phyloP scores from a whole-genome alignment of 1,140 invertebrate genomes.

The Pachyrhynchus sulphureomaculatus region DNA sequence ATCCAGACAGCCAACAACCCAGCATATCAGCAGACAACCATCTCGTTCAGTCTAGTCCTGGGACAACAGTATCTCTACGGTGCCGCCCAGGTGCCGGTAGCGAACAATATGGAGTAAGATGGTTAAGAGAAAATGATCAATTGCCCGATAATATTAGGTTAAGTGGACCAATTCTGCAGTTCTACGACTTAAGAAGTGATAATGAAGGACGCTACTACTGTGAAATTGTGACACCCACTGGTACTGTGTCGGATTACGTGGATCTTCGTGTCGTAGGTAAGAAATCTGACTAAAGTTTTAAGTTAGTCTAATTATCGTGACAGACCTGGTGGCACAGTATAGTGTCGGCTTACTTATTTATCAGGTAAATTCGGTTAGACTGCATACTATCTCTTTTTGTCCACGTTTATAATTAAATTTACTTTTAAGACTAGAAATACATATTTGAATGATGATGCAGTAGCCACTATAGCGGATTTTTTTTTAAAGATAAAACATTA shows the following conservation, averaged over 20 bases:
- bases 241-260: conserved; percentile 62
- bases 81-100: conserved; percentile 51
- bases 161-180: conserved; percentile 53
- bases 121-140: conserved; percentile 56
- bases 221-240: conserved; percentile 57
- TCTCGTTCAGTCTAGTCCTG: conserved; percentile 54
- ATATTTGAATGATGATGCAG: no score
- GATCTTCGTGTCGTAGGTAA: conserved; percentile 70
- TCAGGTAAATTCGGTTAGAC: no score
- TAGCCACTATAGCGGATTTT: no score
- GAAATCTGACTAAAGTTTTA: no score
- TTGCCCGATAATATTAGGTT: conserved; percentile 54
- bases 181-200: conserved; percentile 57
- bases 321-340: no score
- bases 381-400: no score
- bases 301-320: no score
- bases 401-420: no score
- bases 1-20: conserved; percentile 43
- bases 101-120: conserved; percentile 48
- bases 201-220: conserved; percentile 74
- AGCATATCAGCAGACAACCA: conserved; percentile 49
- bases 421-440: no score
- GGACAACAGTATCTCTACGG: conserved; percentile 59
- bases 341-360: no score
- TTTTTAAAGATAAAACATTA: no score